Conservation (phyloP, 2,888 invertebrate species). For the Microctonus aethiopoides region DNA sequence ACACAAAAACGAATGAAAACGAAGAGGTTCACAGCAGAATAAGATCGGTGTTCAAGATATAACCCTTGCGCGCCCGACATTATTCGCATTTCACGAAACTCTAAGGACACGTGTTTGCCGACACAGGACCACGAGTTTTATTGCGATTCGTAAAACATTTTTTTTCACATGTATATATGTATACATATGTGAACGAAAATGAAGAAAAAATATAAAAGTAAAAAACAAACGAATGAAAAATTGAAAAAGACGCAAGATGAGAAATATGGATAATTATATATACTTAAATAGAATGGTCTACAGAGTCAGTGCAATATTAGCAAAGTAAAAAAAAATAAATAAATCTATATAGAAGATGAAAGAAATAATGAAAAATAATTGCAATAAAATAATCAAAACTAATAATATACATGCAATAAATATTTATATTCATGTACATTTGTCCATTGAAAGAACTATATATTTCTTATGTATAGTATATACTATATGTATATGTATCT, state of each 20-base stretch:
- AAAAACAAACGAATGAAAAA: too few relatives aligned
- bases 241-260: background rate
- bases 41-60: constrained; percentile 55
- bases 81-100: constrained; percentile 60
- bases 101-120: constrained; percentile 61
- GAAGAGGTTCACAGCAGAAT: constrained; percentile 22
- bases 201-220: background rate
- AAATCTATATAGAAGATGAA: background rate
- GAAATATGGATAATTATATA: constrained; percentile 16
- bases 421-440: background rate
- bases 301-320: background rate
- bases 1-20: constrained; percentile 13
- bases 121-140: constrained; percentile 55
- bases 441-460: background rate
- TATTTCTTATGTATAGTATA: too few relatives aligned
- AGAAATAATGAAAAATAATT: background rate
- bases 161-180: too few relatives aligned
- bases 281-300: background rate
- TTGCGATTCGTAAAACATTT: constrained; percentile 60
- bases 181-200: background rate
- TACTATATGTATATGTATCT: too few relatives aligned
- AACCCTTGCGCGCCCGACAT: constrained; percentile 53
- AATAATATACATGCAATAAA: background rate
- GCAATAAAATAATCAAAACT: background rate
- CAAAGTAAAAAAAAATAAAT: too few relatives aligned